Evolutionary conservation across 2,113 vertebrate species (phyloP).

Genomic region (human): DNA sequence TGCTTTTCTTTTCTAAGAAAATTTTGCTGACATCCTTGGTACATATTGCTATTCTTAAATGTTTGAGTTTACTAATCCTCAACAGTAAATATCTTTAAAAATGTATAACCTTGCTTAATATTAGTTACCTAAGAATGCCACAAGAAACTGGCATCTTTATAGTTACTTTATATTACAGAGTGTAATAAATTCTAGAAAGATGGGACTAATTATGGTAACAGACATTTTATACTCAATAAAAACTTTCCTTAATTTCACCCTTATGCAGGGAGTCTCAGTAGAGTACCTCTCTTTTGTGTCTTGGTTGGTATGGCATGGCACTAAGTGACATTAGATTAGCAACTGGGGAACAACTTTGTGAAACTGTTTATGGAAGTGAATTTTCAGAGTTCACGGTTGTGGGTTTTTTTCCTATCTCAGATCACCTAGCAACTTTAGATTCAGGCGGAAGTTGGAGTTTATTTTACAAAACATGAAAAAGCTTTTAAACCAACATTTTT

Average conservation of each 20-base stretch:
- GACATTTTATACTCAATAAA: background rate
- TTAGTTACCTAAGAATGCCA: background rate
- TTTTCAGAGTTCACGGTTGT: conserved; percentile 72
- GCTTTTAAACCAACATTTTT: conserved; percentile 84
- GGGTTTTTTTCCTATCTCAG: conserved; percentile 36
- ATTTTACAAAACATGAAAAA: conserved; percentile 85
- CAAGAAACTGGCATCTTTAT: background rate
- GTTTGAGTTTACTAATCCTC: background rate
- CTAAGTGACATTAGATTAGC: conserved; percentile 63
- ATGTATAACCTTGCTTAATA: conserved; percentile 2
- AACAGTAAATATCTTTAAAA: background rate
- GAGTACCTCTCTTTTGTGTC: conserved; percentile 41
- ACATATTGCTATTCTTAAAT: background rate
- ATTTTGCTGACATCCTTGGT: background rate
- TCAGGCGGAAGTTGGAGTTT: conserved; percentile 79
- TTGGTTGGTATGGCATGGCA: background rate
- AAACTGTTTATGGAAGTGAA: conserved; percentile 79
- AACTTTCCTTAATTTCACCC: background rate
- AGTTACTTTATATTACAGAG: background rate
- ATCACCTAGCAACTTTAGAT: conserved; percentile 78
- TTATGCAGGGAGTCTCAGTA: conserved; percentile 27
- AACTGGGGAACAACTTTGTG: conserved; percentile 71
- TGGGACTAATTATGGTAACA: background rate
- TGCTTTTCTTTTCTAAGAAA: conserved; percentile 60
- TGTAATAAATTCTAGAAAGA: background rate